Evolutionary conservation across 2,888 invertebrate species (phyloP).

Genomic region (Protonemura montana): DNA sequence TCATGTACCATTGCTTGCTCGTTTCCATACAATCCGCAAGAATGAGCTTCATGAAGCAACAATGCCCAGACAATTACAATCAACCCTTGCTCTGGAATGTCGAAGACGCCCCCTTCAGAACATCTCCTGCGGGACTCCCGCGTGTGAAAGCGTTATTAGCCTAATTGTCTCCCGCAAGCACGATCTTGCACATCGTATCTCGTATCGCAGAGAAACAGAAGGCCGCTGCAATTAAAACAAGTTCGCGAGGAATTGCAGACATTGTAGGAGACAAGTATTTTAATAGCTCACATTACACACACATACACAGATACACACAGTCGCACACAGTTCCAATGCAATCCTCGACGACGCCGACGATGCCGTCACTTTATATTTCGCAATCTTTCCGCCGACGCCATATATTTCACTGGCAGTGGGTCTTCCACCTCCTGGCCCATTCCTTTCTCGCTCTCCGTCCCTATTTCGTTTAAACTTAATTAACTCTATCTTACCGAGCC

Average conservation of each 20-base stretch:
- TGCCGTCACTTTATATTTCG: conserved; percentile 5
- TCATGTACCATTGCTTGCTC: not conserved
- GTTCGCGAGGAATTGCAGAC: conserved; percentile 2
- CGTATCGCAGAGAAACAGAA: conserved; percentile 31
- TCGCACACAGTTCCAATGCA: not conserved
- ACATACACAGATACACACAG: not conserved
- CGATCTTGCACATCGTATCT: not conserved
- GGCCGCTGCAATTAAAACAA: conserved; percentile 34
- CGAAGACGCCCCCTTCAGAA: not conserved
- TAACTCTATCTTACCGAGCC: conserved; percentile 5
- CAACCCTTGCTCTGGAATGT: not conserved
- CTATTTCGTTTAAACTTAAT: conserved; percentile 16
- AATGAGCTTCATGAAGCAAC: not conserved
- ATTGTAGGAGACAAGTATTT: conserved; percentile 35
- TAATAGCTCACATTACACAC: conserved; percentile 34
- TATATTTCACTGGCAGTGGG: conserved; percentile 16
- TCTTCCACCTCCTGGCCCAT: not conserved
- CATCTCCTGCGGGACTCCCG: not conserved
- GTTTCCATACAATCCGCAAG: not conserved
- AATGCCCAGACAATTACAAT: not conserved
- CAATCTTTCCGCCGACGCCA: conserved; percentile 22
- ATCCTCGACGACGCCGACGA: not conserved
- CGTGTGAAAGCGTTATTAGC: conserved; percentile 17
- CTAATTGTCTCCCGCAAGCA: conserved; percentile 7
- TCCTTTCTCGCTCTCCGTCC: not conserved